Evolutionary conservation across 2,113 vertebrate genomes (phyloP).

Genomic region (Tetrao urogallus): DNA sequence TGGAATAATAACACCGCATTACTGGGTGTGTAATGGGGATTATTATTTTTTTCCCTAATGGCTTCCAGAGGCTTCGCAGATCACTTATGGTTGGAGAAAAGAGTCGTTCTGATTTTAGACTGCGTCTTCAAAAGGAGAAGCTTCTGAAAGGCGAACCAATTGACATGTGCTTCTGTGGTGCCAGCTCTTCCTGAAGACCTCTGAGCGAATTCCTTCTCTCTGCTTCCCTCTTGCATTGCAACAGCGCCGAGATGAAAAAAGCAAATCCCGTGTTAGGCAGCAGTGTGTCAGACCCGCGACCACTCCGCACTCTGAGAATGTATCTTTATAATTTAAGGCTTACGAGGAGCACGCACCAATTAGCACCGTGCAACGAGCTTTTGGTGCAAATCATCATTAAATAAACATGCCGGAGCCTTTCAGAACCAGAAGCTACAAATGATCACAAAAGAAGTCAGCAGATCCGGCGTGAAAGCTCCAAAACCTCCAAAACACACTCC

Average conservation of each 20-base stretch:
- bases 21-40: constrained; percentile 3
- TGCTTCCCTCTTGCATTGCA: not conserved
- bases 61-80: constrained; percentile 44
- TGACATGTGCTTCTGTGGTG: constrained; percentile 28
- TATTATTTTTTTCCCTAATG: constrained; percentile 3
- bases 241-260: not conserved
- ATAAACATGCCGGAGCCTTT: constrained; percentile 64
- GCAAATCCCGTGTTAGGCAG: constrained; percentile 6
- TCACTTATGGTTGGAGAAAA: not conserved
- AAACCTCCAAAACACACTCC: constrained; percentile 44
- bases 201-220: constrained; percentile 11
- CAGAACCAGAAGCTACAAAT: constrained; percentile 58
- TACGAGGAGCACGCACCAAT: constrained; percentile 50
- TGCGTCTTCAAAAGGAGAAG: constrained; percentile 52
- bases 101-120: not conserved
- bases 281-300: not conserved
- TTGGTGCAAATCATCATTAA: constrained; percentile 70
- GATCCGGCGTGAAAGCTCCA: not conserved
- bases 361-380: constrained; percentile 58
- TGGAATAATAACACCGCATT: not conserved
- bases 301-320: constrained; percentile 28
- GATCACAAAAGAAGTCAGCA: constrained; percentile 60
- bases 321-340: constrained; percentile 63
- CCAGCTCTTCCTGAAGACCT: constrained; percentile 41
- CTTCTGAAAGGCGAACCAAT: constrained; percentile 32